phyloP scores from a whole-genome alignment of 2,797 vertebrate species.

The Oreortyx pictus region DNA sequence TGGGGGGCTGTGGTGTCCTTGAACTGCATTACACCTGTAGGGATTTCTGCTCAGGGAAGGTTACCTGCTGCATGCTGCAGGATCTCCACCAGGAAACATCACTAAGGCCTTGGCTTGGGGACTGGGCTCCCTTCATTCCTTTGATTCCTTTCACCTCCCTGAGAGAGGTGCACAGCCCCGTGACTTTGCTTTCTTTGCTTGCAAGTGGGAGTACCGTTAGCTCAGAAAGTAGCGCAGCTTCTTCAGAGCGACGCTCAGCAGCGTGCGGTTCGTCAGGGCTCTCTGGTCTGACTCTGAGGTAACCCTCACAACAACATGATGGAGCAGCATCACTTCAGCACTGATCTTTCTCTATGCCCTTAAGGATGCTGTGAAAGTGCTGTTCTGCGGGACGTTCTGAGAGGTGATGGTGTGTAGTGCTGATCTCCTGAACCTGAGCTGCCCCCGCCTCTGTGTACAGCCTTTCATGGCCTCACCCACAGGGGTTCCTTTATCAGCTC shows the following conservation, averaged over 20 bases:
- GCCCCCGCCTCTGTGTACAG: neutral
- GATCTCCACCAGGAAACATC: neutral
- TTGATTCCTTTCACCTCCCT: neutral
- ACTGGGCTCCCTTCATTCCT: neutral
- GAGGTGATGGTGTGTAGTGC: neutral
- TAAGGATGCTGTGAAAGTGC: rapidly evolving
- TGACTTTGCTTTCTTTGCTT: neutral
- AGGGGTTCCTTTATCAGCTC: neutral
- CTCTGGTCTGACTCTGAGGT: neutral
- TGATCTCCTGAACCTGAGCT: rapidly evolving
- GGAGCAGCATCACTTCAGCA: neutral
- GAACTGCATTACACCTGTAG: neutral
- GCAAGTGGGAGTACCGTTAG: neutral
- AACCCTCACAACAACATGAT: neutral
- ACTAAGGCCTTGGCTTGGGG: rapidly evolving
- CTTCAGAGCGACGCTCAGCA: neutral
- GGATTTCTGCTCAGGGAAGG: neutral
- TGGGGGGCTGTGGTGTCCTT: neutral
- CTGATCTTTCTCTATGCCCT: too few species aligned
- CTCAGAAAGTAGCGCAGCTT: neutral
- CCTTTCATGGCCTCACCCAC: neutral
- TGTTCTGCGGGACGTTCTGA: neutral
- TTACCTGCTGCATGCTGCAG: rapidly evolving
- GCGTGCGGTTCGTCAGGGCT: neutral
- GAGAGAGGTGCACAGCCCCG: neutral